Conservation (phyloP, 2,888 invertebrate species). For the Andrena dorsata region DNA sequence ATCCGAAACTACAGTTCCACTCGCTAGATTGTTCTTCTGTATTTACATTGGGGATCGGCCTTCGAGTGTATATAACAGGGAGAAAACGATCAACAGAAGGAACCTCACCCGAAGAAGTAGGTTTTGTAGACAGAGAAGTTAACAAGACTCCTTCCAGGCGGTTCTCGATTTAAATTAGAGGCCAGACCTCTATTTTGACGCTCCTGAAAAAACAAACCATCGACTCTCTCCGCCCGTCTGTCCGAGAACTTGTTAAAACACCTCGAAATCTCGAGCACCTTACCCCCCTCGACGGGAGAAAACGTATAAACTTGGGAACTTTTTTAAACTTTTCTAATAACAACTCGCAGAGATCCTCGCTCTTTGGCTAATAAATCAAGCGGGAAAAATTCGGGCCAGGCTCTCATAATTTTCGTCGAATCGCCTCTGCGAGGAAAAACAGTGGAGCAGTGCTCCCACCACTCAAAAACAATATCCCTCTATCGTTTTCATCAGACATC, state of each 20-base stretch:
- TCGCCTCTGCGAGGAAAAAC: background rate
- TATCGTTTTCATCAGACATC: background rate
- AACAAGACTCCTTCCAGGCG: constrained; percentile 37
- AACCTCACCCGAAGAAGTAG: constrained; percentile 44
- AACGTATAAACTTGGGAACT: constrained; percentile 31
- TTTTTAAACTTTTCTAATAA: constrained; percentile 52
- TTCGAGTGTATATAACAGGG: background rate
- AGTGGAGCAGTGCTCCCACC: background rate
- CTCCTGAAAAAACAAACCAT: constrained; percentile 29
- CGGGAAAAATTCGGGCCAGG: background rate
- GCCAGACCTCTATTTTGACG: constrained; percentile 13
- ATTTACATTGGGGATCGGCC: constrained; percentile 3
- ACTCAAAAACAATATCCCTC: background rate
- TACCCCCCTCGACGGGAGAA: background rate
- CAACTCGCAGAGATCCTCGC: constrained; percentile 5
- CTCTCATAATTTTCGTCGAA: background rate
- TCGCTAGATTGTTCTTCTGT: background rate
- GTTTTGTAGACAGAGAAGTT: constrained; percentile 51
- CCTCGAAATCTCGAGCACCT: constrained; percentile 14
- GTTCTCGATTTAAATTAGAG: constrained; percentile 57
- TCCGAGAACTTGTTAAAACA: constrained; percentile 35
- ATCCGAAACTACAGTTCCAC: background rate
- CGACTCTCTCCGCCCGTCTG: background rate
- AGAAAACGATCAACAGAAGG: background rate
- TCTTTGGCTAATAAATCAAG: constrained; percentile 34